Evolutionary conservation across 2,888 invertebrate species (phyloP), one percentile per base, ranked within the genome.

Genomic region (Drosophila maculinotata): DNA sequence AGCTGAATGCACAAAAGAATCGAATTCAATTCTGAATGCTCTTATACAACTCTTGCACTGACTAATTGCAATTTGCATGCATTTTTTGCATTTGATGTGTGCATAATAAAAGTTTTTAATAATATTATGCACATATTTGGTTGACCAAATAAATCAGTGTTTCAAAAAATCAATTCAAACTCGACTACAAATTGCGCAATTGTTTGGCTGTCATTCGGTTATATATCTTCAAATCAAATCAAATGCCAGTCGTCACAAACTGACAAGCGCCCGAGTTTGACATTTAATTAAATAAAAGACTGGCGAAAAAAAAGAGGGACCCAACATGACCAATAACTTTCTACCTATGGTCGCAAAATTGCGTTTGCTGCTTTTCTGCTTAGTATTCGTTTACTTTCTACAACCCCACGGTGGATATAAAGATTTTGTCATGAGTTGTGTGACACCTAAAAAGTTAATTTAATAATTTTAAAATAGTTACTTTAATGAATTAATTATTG

Each of bases 271-370:
- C 63, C 71, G 59, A 63, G 60, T 71, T 85, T 87, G 83, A 86
- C 83, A 87, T 87, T 87, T 84, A 85, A 83, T 83, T 83, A 83
- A 83, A 83, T 81, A 74, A 82, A 65, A 64, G 76, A 14, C 42
- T n/a, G 20, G 8, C n/a, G 28, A 45, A 15, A 31, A 41, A 41
- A 57, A 58, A 56, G 60, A 60, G 14, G 33, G 42, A 54, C 10
- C 38, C 38, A 69, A 42, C 60, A 75, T 52, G 56, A 58, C 64
- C 63, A 67, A 83, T 71, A 86, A 76, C 62, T 72, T 72, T 62
- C 45, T 69, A 67, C 73, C 76, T 64, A 66, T 65, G 56, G 31
- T 49, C 33, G 58, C 54, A 65, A 38, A 41, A 39, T 65, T 48
- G 41, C 42, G 52, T 52, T 53, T 59, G 54, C 45, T 60, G 51